Evolutionary conservation across 2,113 vertebrate species (phyloP), one percentile per base, ranked within the genome.

Genomic region (Salvelinus sp.): DNA sequence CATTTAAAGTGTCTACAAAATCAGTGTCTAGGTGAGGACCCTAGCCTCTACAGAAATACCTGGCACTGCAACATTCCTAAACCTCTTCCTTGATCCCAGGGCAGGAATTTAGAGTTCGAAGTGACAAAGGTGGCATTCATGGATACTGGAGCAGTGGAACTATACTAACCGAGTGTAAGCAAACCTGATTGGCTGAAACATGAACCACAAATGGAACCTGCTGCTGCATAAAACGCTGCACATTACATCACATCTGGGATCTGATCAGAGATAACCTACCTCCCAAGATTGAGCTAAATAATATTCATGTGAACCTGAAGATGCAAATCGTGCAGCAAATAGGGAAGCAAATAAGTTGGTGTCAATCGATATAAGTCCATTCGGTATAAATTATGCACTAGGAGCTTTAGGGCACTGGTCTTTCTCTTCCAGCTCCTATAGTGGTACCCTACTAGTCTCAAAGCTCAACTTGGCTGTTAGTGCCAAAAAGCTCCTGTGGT

Each of bases 101-200:
- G 63, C 75, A 66, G 69, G 75, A 71, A 30, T 70, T 72, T 60
- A 33, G 18, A 50, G 66, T 10, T 44, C 22, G 22, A 47, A 4
- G 66, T 68, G 50, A 86, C 82, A 86, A 86, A 82, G 79, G 72
- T 78, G 69, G 60, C 60, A 79, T 83, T 86, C 82, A 86, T 70
- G 47, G 30, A 13, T 72, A 10, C 50, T 16, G 14, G 14, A 28
- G 64, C 27, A 28, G 25, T 28, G 14, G 64, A 14, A 6, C 64
- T 66, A 28, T 25, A 66, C 25, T 33, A 70, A 68, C 76, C 48
- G 23, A 30, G 38, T 72, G 60, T 48, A 73, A 77, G 65, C 33
- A 38, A 74, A 60, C 33, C 38, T 23, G 44, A 72, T 68, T 54
- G 50, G 50, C 50, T 54, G 50, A 54, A 28, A 66, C 64, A 28